Evolutionary conservation across 2,888 invertebrate genomes (phyloP), one percentile per base, ranked within the genome.

Genomic region (Ochropacha duplaris): DNA sequence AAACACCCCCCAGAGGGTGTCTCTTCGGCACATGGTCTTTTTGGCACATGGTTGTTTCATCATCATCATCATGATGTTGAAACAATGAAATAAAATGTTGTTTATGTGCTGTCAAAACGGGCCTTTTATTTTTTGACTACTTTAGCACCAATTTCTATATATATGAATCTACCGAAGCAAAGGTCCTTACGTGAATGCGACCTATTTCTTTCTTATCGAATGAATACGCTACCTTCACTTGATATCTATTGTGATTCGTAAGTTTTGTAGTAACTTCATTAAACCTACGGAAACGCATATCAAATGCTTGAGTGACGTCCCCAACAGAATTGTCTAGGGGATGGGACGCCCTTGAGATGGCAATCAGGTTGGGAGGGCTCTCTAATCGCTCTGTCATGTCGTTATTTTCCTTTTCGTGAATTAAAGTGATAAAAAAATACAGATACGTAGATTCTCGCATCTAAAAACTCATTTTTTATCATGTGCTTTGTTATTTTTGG

Each of bases 241-340:
- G 49, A 16, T 54, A 26, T 58, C 55, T 19, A 19, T 44, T 44
- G 31, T 31, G 31, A n/a, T n/a, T n/a, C n/a, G n/a, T n/a, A n/a
- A n/a, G 31, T 31, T 12, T 31, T 16, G 14, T 19, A 61, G 59
- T 67, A 64, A 66, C 56, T 59, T 71, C 67, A 71, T 74, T 65
- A 64, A 64, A 69, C 61, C 59, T 68, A 68, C 60, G 66, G 65
- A 65, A 63, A 57, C 63, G 58, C 49, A 66, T 63, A 65, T 66
- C 67, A 64, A 68, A 72, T 68, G 64, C 62, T 65, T 66, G 69
- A 73, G 64, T 67, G 74, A 72, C 68, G 66, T 62, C 63, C 69
- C 64, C 59, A 58, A 60, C 60, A 65, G 66, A 19, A 64, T 57
- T 64, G 67, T 58, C 65, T 63, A 62, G 67, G 70, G 65, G 69